Percentiles rank a stretch among this genome's conserved stretches.
These are phyloP conservation scores for Crocodylus rhombifer DNA, from an alignment of 2,797 vertebrate species.

Conservation along the genomic window DNA sequence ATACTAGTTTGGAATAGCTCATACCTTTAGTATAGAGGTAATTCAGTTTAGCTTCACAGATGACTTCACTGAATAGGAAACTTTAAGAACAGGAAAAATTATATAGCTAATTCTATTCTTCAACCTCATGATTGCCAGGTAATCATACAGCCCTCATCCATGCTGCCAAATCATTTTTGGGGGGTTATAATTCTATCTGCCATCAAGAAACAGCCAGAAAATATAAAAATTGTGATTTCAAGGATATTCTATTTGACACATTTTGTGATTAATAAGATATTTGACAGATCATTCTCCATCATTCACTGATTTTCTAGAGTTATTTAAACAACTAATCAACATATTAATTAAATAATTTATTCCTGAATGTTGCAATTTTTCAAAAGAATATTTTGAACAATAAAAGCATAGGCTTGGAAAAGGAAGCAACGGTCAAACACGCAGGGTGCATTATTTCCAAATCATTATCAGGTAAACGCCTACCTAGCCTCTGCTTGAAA, in stretches of 20 bases:
- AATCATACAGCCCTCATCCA: neutral
- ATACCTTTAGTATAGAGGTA: no score
- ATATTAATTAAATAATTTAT: neutral
- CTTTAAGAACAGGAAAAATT: neutral
- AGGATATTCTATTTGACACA: neutral
- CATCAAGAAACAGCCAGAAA: neutral
- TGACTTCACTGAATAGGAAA: neutral
- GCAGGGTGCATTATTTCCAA: no score
- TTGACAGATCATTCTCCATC: neutral
- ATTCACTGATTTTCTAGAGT: neutral
- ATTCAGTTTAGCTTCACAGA: no score
- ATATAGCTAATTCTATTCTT: neutral
- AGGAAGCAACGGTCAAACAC: no score
- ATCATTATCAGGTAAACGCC: no score
- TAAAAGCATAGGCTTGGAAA: no score
- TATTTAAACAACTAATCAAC: neutral
- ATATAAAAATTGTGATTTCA: neutral
- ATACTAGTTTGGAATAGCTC: neutral
- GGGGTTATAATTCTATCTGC: no score
- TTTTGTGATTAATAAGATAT: neutral
- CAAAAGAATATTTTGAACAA: neutral
- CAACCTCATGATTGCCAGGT: neutral
- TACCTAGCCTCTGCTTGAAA: no score
- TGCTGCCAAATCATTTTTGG: neutral
- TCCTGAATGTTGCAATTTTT: neutral